Percentiles rank a stretch among this genome's conserved stretches.
Conservation (phyloP, 1,140 invertebrate species). For the Panagrolaimus sp. region DNA sequence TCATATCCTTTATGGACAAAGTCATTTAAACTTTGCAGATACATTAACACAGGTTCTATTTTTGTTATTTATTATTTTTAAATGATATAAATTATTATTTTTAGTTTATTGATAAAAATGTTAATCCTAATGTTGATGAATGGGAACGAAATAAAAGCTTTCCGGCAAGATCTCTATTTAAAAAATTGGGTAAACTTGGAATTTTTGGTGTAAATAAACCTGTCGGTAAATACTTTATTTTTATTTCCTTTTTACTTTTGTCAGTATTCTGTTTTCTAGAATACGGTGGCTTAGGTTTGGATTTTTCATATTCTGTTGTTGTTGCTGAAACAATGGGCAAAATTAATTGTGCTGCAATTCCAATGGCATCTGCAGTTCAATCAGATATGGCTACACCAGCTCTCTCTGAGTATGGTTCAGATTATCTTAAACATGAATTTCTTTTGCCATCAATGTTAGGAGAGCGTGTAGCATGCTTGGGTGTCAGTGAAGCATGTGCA, state of each 20-base stretch:
- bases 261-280: constrained; percentile 59
- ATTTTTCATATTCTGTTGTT: constrained; percentile 65
- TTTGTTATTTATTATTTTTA: background rate
- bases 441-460: constrained; percentile 64
- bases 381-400: constrained; percentile 49
- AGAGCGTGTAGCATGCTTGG: constrained; percentile 64
- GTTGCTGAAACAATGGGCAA: constrained; percentile 64
- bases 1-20: constrained; percentile 3
- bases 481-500: constrained; percentile 63
- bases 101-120: constrained; percentile 62
- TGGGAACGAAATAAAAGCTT: constrained; percentile 63
- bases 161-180: constrained; percentile 64
- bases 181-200: constrained; percentile 64
- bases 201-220: constrained; percentile 64
- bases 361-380: constrained; percentile 65
- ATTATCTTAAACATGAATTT: constrained; percentile 64
- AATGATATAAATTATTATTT: constrained; percentile 1
- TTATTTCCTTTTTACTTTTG: constrained; percentile 1
- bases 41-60: constrained; percentile 2
- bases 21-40: background rate
- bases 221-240: constrained; percentile 47
- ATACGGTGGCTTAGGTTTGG: constrained; percentile 65
- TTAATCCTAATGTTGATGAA: constrained; percentile 65
- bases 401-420: constrained; percentile 63
- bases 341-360: constrained; percentile 63